phyloP scores from a whole-genome alignment of 2,888 invertebrate genomes.

The Luperina testacea region DNA sequence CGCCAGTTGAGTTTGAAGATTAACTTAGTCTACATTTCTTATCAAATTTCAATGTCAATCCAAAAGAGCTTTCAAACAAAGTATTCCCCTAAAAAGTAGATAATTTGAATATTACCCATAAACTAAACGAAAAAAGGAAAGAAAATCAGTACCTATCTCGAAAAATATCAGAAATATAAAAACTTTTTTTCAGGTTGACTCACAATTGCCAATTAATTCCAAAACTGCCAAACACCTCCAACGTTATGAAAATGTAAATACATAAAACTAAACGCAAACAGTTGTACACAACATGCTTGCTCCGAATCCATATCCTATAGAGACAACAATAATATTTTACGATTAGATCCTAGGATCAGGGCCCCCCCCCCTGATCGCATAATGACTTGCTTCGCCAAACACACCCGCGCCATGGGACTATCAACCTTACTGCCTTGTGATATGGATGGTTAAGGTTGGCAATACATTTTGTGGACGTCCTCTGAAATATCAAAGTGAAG shows the following conservation, averaged over 20 bases:
- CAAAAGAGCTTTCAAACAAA: not conserved
- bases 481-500: slow-evolving; percentile 76
- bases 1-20: not conserved
- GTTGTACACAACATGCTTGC: slow-evolving; percentile 23
- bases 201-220: not conserved
- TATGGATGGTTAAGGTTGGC: slow-evolving; percentile 25
- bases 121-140: not conserved
- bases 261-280: slow-evolving; percentile 2
- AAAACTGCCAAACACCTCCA: not conserved
- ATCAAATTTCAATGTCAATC: not conserved
- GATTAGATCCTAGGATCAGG: slow-evolving; percentile 70
- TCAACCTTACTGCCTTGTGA: slow-evolving; percentile 21
- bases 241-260: slow-evolving; percentile 1
- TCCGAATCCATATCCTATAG: slow-evolving; percentile 43
- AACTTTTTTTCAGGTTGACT: not conserved
- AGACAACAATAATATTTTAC: slow-evolving; percentile 76
- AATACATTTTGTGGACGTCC: slow-evolving; percentile 50
- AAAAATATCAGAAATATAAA: not conserved
- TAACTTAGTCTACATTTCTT: not conserved
- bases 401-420: slow-evolving; percentile 63
- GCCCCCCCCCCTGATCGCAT: slow-evolving; percentile 68
- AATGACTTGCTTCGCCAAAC: slow-evolving; percentile 67
- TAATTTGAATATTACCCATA: not conserved
- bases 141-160: not conserved
- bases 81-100: not conserved